Evolutionary conservation across 2,113 vertebrate genomes (phyloP).

Genomic region (Macaca nemestrina): DNA sequence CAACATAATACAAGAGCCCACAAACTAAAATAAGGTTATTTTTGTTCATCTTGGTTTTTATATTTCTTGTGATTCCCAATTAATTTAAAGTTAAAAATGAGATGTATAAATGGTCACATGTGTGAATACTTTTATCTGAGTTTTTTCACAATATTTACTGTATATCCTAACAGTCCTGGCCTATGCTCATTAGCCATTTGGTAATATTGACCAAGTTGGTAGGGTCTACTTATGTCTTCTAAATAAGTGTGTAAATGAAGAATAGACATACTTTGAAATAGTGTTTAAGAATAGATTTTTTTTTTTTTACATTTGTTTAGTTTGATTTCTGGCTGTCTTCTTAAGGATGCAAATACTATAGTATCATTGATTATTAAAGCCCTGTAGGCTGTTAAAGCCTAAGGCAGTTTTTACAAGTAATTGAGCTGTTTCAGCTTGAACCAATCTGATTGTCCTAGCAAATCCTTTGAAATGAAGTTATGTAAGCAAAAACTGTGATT

Average conservation of each 20-base stretch:
- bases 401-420: constrained; percentile 42
- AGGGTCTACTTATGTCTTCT: background rate
- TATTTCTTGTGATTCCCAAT: background rate
- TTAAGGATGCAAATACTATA: constrained; percentile 3
- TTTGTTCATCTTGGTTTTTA: background rate
- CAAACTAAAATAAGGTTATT: background rate
- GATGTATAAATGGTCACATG: background rate
- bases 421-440: constrained; percentile 46
- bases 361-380: constrained; percentile 42
- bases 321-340: background rate
- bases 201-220: background rate
- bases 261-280: background rate
- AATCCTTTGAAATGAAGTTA: constrained; percentile 49
- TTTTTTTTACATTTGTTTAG: background rate
- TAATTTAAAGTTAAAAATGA: constrained; percentile 2
- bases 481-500: constrained; percentile 14
- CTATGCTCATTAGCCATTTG: background rate
- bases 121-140: background rate
- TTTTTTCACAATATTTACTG: background rate
- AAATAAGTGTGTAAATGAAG: background rate
- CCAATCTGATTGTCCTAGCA: constrained; percentile 6
- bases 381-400: background rate
- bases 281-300: background rate
- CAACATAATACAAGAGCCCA: background rate
- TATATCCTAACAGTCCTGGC: background rate